phyloP scores from a whole-genome alignment of 1,140 invertebrate species.

The Diachasmimorpha longicaudata region DNA sequence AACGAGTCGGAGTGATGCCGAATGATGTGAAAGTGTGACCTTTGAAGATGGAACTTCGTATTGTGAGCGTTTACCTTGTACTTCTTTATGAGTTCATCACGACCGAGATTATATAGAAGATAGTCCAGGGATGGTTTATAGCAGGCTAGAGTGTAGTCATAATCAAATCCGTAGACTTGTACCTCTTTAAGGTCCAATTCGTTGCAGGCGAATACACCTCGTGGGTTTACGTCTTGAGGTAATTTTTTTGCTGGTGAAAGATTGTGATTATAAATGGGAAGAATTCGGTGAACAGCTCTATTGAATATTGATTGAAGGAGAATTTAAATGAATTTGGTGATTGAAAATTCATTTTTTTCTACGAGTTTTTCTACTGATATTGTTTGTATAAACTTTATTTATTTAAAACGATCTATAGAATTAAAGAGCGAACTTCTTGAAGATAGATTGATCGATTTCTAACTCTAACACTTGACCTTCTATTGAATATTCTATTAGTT shows the following conservation, averaged over 20 bases:
- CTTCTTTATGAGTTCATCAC: conserved; percentile 84
- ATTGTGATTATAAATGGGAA: neutral
- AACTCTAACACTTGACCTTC: too few species aligned
- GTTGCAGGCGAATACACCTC: conserved; percentile 96
- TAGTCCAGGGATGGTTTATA: conserved; percentile 91
- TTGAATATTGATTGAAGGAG: too few species aligned
- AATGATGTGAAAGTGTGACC: conserved; percentile 3
- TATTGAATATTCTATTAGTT: too few species aligned
- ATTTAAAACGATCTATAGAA: too few species aligned
- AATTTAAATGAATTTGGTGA: too few species aligned
- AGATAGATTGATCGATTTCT: too few species aligned
- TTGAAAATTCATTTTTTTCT: too few species aligned
- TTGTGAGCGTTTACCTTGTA: conserved; percentile 76
- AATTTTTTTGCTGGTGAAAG: conserved; percentile 78
- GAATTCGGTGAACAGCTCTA: too few species aligned
- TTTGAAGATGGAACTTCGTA: neutral
- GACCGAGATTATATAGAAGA: conserved; percentile 90
- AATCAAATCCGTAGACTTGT: conserved; percentile 97
- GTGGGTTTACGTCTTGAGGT: conserved; percentile 82
- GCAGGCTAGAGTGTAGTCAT: conserved; percentile 97
- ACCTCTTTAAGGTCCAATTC: conserved; percentile 91
- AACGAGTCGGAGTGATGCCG: neutral
- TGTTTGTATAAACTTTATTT: too few species aligned
- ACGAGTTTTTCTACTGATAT: too few species aligned
- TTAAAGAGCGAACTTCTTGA: too few species aligned